Percentiles rank a stretch among this genome's conserved stretches.
Evolutionary conservation across 2,113 vertebrate species (phyloP).

Genomic region (Nematolebias whitei): DNA sequence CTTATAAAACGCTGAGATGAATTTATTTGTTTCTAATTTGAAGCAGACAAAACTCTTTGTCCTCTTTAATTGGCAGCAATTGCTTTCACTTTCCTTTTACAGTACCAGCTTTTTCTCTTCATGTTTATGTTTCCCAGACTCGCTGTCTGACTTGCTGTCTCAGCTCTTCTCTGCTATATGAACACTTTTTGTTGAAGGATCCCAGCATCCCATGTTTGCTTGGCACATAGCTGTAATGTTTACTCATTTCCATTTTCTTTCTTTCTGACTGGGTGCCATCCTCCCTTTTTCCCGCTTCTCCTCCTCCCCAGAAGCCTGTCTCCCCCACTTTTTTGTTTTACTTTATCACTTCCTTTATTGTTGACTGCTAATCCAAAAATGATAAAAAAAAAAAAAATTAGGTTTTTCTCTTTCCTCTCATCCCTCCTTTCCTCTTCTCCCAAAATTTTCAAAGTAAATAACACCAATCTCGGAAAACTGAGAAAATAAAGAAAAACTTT

Average conservation of each 20-base stretch:
- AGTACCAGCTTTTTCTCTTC: constrained; percentile 18
- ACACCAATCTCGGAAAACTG: background rate
- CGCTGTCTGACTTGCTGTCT: background rate
- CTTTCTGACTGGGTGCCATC: constrained; percentile 6
- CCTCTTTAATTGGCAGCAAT: constrained; percentile 14
- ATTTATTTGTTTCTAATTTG: background rate
- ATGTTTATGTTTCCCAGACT: background rate
- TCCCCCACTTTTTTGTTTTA: constrained; percentile 36
- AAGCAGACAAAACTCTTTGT: background rate
- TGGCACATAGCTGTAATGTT: constrained; percentile 77
- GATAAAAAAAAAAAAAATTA: too few species aligned
- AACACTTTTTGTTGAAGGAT: constrained; percentile 74
- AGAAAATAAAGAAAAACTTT: background rate
- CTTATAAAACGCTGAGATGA: too few species aligned
- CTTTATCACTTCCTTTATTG: constrained; percentile 73
- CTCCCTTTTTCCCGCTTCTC: constrained; percentile 18
- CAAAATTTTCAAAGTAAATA: background rate
- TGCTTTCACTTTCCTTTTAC: constrained; percentile 68
- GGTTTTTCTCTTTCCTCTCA: constrained; percentile 8
- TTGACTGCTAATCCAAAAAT: constrained; percentile 71
- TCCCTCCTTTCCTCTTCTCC: background rate
- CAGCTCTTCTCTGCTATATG: constrained; percentile 31
- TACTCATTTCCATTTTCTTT: constrained; percentile 55
- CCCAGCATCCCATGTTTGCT: constrained; percentile 79
- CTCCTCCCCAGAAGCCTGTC: constrained; percentile 20